Percentiles rank a stretch among this genome's conserved stretches.
phyloP scores from a whole-genome alignment of 1,140 invertebrate genomes.

The Drosophila rufa region DNA sequence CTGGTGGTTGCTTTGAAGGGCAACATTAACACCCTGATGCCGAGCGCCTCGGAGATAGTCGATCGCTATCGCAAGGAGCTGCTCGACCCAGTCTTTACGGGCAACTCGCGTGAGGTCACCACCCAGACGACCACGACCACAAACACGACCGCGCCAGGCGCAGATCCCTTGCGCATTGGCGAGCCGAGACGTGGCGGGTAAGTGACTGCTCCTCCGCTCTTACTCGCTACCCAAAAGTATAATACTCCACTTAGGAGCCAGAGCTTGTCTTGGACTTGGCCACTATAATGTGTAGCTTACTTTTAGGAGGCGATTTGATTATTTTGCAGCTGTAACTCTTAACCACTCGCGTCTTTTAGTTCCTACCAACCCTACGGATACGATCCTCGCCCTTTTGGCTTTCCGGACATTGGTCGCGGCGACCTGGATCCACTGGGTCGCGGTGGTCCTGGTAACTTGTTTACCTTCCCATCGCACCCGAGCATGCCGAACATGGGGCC shows the following conservation, averaged over 20 bases:
- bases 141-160: constrained; percentile 1
- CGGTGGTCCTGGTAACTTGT: constrained; percentile 90
- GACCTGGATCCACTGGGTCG: constrained; percentile 91
- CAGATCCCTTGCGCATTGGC: constrained; percentile 67
- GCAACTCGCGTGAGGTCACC: constrained; percentile 66
- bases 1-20: constrained; percentile 85
- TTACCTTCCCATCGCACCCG: constrained; percentile 86
- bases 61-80: constrained; percentile 85
- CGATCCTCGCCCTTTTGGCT: constrained; percentile 78
- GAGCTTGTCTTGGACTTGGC: not conserved
- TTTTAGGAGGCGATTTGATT: constrained; percentile 4
- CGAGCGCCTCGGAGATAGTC: constrained; percentile 84
- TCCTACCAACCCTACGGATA: constrained; percentile 50
- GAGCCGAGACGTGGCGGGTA: constrained; percentile 70
- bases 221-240: constrained; percentile 10
- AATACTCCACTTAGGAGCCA: not conserved
- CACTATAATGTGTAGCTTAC: not conserved
- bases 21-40: constrained; percentile 84
- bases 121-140: constrained; percentile 67
- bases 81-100: constrained; percentile 83
- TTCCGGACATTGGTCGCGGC: constrained; percentile 87
- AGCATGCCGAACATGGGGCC: constrained; percentile 39
- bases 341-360: constrained; percentile 16
- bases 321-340: too few relatives aligned
- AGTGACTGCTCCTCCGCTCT: not conserved